Evolutionary conservation across 2,797 vertebrate species (phyloP).

Genomic region (Scleropages formosus): DNA sequence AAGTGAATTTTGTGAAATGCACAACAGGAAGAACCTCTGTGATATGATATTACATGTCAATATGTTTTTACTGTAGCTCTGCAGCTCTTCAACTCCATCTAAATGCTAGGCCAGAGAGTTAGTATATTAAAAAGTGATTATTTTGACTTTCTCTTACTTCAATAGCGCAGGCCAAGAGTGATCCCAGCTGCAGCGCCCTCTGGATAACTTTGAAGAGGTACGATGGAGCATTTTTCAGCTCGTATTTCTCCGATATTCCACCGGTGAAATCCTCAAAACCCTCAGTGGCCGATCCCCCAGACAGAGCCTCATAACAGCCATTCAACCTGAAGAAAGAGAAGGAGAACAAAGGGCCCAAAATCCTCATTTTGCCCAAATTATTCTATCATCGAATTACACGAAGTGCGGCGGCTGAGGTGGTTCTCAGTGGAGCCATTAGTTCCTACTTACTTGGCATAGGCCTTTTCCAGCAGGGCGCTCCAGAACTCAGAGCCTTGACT

Average conservation of each 20-base stretch:
- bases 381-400: not conserved
- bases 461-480: conserved; percentile 82
- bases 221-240: conserved; percentile 65
- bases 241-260: conserved; percentile 82
- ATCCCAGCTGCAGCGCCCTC: conserved; percentile 82
- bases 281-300: conserved; percentile 82
- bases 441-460: conserved; percentile 78
- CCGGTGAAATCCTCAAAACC: conserved; percentile 91
- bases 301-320: conserved; percentile 84
- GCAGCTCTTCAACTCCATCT: too few relatives aligned
- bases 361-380: too few relatives aligned
- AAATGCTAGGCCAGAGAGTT: too few relatives aligned
- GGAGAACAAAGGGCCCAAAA: not conserved
- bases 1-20: not conserved
- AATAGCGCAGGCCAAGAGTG: conserved; percentile 84
- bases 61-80: too few relatives aligned
- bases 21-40: not conserved
- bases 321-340: conserved; percentile 70
- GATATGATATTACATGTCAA: not conserved
- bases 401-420: too few relatives aligned
- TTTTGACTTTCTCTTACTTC: conserved; percentile 62
- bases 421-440: too few relatives aligned
- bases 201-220: conserved; percentile 80
- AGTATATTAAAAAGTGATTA: not conserved
- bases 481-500: conserved; percentile 80